These are phyloP conservation scores for Philotrypesis tridentata DNA, from an alignment of 1,140 invertebrate species.

Conservation along the genomic window DNA sequence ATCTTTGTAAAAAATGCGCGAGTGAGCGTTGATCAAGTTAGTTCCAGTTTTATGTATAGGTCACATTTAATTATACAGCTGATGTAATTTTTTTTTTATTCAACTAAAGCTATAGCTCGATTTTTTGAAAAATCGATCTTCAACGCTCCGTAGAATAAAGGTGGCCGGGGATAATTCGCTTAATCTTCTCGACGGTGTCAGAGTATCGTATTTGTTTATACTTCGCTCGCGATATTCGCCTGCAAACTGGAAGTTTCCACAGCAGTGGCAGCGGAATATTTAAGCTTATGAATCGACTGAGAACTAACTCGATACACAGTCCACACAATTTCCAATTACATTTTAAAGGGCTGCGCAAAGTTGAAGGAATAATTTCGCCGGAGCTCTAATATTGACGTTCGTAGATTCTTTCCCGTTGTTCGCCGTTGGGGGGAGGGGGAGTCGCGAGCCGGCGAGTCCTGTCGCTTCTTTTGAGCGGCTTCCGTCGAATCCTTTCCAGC, in stretches of 20 bases:
- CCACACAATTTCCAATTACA: constrained; percentile 35
- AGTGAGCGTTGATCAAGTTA: no score
- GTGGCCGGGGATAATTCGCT: no score
- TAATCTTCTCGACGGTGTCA: no score
- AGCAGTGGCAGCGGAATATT: not conserved
- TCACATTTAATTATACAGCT: no score
- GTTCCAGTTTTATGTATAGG: no score
- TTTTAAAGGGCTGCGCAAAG: constrained; percentile 37
- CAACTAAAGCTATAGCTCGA: no score
- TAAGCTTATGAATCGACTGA: not conserved
- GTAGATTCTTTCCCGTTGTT: not conserved
- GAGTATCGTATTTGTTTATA: no score
- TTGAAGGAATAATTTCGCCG: constrained; percentile 47
- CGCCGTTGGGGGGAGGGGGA: not conserved
- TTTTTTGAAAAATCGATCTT: no score
- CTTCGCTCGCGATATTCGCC: no score
- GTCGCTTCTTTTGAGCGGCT: constrained; percentile 12
- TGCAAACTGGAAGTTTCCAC: constrained; percentile 3
- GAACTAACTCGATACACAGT: not conserved
- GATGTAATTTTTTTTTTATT: no score
- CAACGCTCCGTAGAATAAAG: no score
- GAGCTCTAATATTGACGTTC: not conserved
- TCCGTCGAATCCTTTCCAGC: constrained; percentile 35
- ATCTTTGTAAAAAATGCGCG: no score
- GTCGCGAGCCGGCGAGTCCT: not conserved